Base-by-base conservation (phyloP, 2,797 vertebrate genomes). In the Columba guinea region DNA sequence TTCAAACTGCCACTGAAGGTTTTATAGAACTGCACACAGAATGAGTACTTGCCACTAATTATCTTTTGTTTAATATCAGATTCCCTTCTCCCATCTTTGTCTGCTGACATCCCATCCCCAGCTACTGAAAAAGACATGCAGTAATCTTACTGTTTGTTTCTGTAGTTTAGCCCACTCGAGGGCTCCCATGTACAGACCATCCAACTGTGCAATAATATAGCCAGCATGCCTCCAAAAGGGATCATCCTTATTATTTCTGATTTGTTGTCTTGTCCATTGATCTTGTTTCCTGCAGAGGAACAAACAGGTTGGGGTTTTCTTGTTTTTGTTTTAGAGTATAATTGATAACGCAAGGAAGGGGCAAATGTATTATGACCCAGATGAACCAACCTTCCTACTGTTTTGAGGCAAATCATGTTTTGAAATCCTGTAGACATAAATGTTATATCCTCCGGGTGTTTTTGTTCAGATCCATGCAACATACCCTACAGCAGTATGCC, bases 171-270 rank as follows among this genome's bases (percentile, higher is more conserved):
- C 98, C 98, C 98, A 99, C 37, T 98, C 97, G 10, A 95, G 76
- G 5, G 97, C 98, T 87, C 99, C 99, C 24, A 98, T 97, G 79
- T 99, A 98, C 19, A 99, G 96, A 35, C 99, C 99, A 67, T 99
- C 99, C 97, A 99, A 53, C 96, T 99, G 99, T n/a, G 98, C 97
- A 58, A 98, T 46, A 44, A 99, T 89, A 93, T 99, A 98, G 81
- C 99, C 98, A 1, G 92, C 78, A 64, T 99, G 99, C 91, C 95
- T 98, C 99, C 99, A 99, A 94, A 99, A 98, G 18, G 99, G 98
- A 78, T 99, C 98, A 85, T 96, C 95, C 94, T 98, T 97, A 79
- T 98, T 97, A 68, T 96, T 86, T 95, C 98, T 98, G 71, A 99
- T 98, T 93, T 99, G 98, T 69, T 98, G 68, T 89, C 98, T 98